Conservation (phyloP, 2,113 vertebrate species). For the Ctenomys sociabilis region DNA sequence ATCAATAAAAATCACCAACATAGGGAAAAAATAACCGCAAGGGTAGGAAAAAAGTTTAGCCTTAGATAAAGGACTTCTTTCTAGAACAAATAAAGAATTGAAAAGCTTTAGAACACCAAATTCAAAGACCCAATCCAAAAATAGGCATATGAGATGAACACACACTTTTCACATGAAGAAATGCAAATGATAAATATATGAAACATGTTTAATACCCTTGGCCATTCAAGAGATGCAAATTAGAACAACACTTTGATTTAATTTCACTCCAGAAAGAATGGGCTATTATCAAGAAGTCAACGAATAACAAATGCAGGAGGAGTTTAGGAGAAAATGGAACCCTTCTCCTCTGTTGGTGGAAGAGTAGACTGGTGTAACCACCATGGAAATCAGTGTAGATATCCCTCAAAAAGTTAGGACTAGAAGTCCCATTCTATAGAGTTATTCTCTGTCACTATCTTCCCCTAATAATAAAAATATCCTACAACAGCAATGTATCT, state of each 20-base stretch:
- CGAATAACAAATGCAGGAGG: neutral
- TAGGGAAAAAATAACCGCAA: neutral
- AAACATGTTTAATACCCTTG: neutral
- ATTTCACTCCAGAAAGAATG: neutral
- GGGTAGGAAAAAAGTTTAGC: neutral
- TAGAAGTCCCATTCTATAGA: neutral
- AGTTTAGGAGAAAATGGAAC: neutral
- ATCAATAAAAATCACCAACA: neutral
- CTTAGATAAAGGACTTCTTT: neutral
- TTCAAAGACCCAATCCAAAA: neutral
- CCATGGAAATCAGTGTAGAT: neutral
- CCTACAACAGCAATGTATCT: too few species aligned
- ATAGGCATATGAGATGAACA: neutral
- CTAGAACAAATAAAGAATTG: neutral
- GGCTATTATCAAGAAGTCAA: neutral
- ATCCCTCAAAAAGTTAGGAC: neutral
- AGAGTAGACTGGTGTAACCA: neutral
- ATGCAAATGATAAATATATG: neutral
- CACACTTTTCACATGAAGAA: neutral
- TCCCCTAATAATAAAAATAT: too few species aligned
- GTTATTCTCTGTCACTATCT: too few species aligned
- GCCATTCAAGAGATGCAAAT: neutral
- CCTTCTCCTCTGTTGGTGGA: neutral
- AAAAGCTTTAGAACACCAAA: too few species aligned
- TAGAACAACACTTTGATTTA: neutral